Conservation (phyloP, 2,888 invertebrate genomes). For the Anthophora plumipes region DNA sequence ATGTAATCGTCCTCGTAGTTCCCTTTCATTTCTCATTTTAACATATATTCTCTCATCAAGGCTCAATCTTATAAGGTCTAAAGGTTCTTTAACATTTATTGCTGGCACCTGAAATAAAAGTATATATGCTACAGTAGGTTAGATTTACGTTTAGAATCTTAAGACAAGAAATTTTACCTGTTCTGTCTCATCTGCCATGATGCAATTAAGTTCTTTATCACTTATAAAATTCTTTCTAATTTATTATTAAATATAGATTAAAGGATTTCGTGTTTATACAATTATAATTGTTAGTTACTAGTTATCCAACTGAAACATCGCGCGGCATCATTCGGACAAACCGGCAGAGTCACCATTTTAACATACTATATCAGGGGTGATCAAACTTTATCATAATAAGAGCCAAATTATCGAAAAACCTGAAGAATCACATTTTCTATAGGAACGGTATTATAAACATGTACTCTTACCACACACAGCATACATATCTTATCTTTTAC, state of each 20-base stretch:
- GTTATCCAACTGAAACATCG: background rate
- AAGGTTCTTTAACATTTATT: slow-evolving; percentile 97
- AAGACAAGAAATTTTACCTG: slow-evolving; percentile 71
- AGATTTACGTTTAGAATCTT: slow-evolving; percentile 6
- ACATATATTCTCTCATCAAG: slow-evolving; percentile 99
- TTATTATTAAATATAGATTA: background rate
- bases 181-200: slow-evolving; percentile 82
- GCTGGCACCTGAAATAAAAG: slow-evolving; percentile 89
- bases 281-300: slow-evolving; percentile 3
- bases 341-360: slow-evolving; percentile 34
- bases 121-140: slow-evolving; percentile 35
- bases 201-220: background rate
- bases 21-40: slow-evolving; percentile 99
- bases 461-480: no score
- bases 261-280: background rate
- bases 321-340: slow-evolving; percentile 40
- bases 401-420: no score
- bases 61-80: slow-evolving; percentile 98
- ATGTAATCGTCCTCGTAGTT: slow-evolving; percentile 97
- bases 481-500: no score
- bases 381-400: no score
- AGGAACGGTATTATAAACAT: no score
- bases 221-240: background rate
- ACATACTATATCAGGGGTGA: no score
- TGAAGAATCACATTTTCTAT: no score